Conservation (phyloP, 1,140 invertebrate species). For the Trypoxylus dichotomus region DNA sequence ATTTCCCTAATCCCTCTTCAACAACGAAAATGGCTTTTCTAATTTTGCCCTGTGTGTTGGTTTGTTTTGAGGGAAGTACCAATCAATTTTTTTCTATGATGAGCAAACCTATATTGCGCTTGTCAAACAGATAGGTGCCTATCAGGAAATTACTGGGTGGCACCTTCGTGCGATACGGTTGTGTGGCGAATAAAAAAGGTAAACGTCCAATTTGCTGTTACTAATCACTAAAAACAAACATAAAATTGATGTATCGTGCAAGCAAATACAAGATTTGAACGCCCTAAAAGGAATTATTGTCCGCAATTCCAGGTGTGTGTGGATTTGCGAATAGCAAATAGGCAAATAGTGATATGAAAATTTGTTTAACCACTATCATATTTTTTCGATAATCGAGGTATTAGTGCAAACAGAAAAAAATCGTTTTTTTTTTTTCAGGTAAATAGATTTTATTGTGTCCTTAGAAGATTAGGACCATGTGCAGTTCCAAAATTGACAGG, state of each 20-base stretch:
- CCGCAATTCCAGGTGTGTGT: not conserved
- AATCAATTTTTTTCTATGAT: not conserved
- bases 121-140: not conserved
- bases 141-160: not conserved
- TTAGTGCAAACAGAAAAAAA: not conserved
- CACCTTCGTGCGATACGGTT: not conserved
- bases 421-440: not conserved
- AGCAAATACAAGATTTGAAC: not conserved
- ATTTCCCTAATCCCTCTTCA: not conserved
- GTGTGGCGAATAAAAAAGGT: not conserved
- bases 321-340: slow-evolving; percentile 18
- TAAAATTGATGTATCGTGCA: not conserved
- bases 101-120: not conserved
- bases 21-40: not conserved
- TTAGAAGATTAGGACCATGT: too few relatives aligned
- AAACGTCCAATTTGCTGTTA: not conserved
- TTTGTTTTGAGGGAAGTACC: not conserved
- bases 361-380: not conserved
- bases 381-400: not conserved
- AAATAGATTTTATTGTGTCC: not conserved
- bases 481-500: too few relatives aligned
- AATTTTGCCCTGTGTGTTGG: not conserved
- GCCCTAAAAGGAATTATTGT: not conserved
- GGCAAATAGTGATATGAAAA: not conserved
- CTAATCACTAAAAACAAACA: slow-evolving; percentile 6